Evolutionary conservation across 2,113 vertebrate genomes (phyloP), one percentile per base, ranked within the genome.

Genomic region (Mesitornis unicolor): DNA sequence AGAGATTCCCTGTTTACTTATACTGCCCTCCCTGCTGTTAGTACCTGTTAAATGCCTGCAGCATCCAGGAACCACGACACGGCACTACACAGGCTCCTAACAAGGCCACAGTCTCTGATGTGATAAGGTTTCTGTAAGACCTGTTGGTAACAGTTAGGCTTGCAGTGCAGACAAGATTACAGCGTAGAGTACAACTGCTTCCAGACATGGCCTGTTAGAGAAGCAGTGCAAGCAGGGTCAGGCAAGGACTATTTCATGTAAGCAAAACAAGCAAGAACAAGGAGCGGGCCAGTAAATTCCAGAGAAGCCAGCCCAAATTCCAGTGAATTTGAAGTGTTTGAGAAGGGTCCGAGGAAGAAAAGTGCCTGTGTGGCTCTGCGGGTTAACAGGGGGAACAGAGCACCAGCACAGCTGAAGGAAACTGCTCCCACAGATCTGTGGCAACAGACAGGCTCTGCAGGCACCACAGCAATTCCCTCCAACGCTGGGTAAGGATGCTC

Each of bases 131-230:
- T 82, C 73, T 90, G 53, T 56, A 65, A 91, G 42, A 57, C 28
- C 45, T 75, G 74, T 10, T 82, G 31, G 0, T 75, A 82, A 82
- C 74, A 92, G 88, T 14, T 2, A 38, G 63, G 70, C 54, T 47
- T 84, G 68, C 45, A 89, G 65, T 5, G 3, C 90, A 92, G 85
- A 93, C 79, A 45, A 61, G 90, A 85, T 93, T 90, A 38, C 61
- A 76, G 71, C 74, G 51, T 6, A 57, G 71, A 73, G 92, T 86
- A 96, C 92, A 92, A 57, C 85, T 64, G 79, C 78, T 86, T 90
- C 95, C 92, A 96, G 94, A 96, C 92, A 71, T 2, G 40, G 65
- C 56, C 51, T 38, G 25, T 53, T 69, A 88, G 53, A 95, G 92
- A 73, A 92, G 57, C 53, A 56, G 70, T 35, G 75, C 70, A 56